Evolutionary conservation across 2,888 invertebrate genomes (phyloP).

Genomic region (Clanis bilineata): DNA sequence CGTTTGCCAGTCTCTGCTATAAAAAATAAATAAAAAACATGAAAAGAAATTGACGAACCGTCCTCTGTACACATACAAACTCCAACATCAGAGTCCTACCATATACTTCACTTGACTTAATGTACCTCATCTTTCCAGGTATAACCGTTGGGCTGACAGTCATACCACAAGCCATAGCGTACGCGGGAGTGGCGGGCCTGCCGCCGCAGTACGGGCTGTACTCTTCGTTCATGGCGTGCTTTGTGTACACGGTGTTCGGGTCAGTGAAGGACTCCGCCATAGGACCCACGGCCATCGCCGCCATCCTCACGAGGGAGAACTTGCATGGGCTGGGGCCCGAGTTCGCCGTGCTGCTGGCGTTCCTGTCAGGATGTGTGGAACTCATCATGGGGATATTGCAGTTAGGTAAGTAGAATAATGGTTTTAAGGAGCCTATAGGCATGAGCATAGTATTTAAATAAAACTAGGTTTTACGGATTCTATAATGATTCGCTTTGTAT

Average conservation of each 20-base stretch:
- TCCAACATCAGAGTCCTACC: too few species aligned
- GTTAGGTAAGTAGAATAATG: slow-evolving; percentile 86
- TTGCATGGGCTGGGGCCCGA: slow-evolving; percentile 86
- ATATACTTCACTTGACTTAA: too few species aligned
- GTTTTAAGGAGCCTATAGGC: too few species aligned
- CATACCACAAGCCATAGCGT: slow-evolving; percentile 93
- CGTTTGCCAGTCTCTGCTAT: too few species aligned
- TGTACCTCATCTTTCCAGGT: slow-evolving; percentile 60
- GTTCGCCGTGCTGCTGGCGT: slow-evolving; percentile 87
- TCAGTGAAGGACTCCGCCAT: slow-evolving; percentile 87
- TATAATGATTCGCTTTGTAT: too few species aligned
- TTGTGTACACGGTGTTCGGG: slow-evolving; percentile 94
- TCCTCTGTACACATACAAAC: too few species aligned
- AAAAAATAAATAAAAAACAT: too few species aligned
- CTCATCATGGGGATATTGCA: slow-evolving; percentile 88
- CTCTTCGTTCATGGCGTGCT: slow-evolving; percentile 96
- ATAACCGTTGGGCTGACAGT: slow-evolving; percentile 89
- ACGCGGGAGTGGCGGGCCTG: slow-evolving; percentile 90
- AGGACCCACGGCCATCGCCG: slow-evolving; percentile 93
- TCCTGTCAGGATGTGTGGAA: slow-evolving; percentile 87
- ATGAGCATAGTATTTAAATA: too few species aligned
- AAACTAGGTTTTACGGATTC: too few species aligned
- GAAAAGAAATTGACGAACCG: too few species aligned
- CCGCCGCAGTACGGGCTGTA: slow-evolving; percentile 92
- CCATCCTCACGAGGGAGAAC: slow-evolving; percentile 89